A percentile compares a stretch with the other conserved stretches of the same genome.
phyloP scores from a whole-genome alignment of 2,888 invertebrate genomes.

The Chironomus tentans region DNA sequence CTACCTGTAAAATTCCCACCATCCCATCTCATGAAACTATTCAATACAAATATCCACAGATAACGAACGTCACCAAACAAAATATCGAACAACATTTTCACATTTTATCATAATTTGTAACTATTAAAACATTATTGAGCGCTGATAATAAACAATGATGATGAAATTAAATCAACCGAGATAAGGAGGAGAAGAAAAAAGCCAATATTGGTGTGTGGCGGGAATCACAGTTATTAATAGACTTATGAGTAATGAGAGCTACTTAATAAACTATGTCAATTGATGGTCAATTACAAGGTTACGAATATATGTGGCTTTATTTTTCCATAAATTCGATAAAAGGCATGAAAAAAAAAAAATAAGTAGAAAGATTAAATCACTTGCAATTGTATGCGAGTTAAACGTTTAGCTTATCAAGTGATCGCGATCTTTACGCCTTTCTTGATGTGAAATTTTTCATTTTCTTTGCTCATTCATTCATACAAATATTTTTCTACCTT shows the following conservation, averaged over 20 bases:
- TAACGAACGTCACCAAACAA: no score
- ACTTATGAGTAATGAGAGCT: neutral
- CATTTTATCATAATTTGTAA: no score
- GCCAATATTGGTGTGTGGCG: neutral
- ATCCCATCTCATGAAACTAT: no score
- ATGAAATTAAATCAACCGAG: conserved; percentile 6
- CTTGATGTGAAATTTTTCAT: neutral
- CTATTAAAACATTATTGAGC: neutral
- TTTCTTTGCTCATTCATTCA: neutral
- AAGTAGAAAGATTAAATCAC: no score
- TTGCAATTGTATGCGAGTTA: neutral
- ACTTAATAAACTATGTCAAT: neutral
- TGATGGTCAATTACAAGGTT: conserved; percentile 2
- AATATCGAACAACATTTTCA: no score
- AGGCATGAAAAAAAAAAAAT: neutral
- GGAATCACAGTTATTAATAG: neutral
- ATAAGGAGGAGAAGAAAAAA: neutral
- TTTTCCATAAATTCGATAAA: neutral
- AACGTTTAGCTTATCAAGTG: neutral
- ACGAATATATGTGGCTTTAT: neutral
- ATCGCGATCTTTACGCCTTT: conserved; percentile 7
- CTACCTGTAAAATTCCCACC: no score
- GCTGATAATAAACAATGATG: neutral
- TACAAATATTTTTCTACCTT: neutral
- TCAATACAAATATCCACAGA: no score